Base-by-base conservation (phyloP, 2,113 vertebrate genomes). In the Scartelaos histophorus region DNA sequence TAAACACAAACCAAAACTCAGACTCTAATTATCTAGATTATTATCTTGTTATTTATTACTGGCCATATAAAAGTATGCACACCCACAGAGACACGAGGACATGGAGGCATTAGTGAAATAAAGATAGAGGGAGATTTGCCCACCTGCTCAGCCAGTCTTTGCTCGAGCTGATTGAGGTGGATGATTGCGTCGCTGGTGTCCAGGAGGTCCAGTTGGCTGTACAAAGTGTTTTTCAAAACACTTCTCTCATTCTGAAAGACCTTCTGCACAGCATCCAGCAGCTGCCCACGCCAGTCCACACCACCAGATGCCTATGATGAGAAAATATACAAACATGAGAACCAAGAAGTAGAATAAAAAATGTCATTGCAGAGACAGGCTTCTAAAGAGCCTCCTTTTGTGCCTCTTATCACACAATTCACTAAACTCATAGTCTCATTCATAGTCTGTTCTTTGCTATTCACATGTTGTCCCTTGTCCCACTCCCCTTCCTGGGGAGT, bases 131-230 rank as follows among this genome's bases (percentile, higher is more conserved):
- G 21, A 53, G 17, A 45, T 46, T 29, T 22, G 22, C 54, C 71
- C 35, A 98, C 96, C 97, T 96, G 95, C 69, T 97, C 95, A 64
- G 94, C 91, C 15, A 98, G 90, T 77, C 90, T 90, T 77, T 82
- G 93, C 86, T 97, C 94, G 90, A 97, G 90, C 78, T 94, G 94
- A 81, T 90, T 95, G 71, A 98, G 90, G 79, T 96, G 81, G 62
- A 89, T 71, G 78, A 82, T 82, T 29, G 91, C 90, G 64, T 99
- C 96, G 65, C 90, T 92, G 69, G 90, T 92, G 77, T 95, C 94
- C 74, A 94, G 70, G 74, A 91, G 83, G 60, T 94, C 90, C 81
- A 97, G 80, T 61, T 95, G 95, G 2, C 93, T 95, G 89, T 93
- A 94, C 81, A 95, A 93, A 0, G 85, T 78, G 15, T 87, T 93